Base-by-base conservation (phyloP, 2,888 invertebrate species). In the Sclerodermus sp. region DNA sequence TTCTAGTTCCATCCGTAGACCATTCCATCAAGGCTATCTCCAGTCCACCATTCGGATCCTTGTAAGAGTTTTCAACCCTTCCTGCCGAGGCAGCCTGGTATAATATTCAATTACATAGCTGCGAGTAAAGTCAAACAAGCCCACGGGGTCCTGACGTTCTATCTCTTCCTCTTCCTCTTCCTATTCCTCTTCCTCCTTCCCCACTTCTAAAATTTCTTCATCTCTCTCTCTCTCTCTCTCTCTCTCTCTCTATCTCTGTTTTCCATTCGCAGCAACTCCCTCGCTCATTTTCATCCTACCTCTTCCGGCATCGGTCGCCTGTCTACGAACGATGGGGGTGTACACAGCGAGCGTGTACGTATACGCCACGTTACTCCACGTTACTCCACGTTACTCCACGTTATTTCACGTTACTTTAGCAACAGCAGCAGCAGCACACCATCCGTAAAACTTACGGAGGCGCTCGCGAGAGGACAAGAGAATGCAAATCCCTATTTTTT, bases 31-130 rank as follows among this genome's bases (percentile, higher is more conserved):
- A 52, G 58, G 53, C 63, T 57, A 61, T 63, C 62, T 60, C 56
- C 45, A 55, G 58, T 59, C 55, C 57, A 57, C 60, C 64, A 53
- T 60, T 60, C 53, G 55, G 59, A 57, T 60, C 53, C 62, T 55
- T 53, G 57, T 62, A 68, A 66, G 67, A 74, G 69, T 73, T 73
- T 73, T 70, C 70, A 73, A 73, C 74, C 75, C 74, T 75, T 75
- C 68, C 62, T 47, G 60, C 60, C 66, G 62, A 51, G 58, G 55
- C 65, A 57, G 57, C 62, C 71, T 72, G 74, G 73, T 75, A 75
- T 74, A 75, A 75, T 75, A 75, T 75, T 75, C 75, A 74, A 76
- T 75, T 76, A 76, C 73, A 74, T 70, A 75, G 74, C 74, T 75
- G 70, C 73, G 68, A 75, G 74, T 74, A 72, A 75, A 76, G 74